Base-by-base conservation (phyloP, 1,140 invertebrate genomes). In the Triops cancriformis region DNA sequence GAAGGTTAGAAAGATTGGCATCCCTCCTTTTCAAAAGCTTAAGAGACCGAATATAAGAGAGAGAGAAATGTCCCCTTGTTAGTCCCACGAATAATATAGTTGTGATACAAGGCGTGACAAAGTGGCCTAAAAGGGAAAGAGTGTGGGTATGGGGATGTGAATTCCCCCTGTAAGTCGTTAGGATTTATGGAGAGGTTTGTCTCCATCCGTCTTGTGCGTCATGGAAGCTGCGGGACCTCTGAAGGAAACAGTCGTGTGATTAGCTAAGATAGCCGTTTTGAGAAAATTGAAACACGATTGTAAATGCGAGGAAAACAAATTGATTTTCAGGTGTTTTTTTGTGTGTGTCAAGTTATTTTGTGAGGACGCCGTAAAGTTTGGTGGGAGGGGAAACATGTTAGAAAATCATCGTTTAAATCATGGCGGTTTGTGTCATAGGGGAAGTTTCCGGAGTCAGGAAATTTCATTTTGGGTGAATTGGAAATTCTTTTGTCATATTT, bases 41-140 rank as follows among this genome's bases (percentile, higher is more conserved):
- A n/a, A 45, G 14, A 9, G 14, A 64, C 18, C 51, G 18, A 64
- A 23, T 5, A 18, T 18, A 45, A 45, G 18, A 18, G 18, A 64
- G 51, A 64, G 51, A 64, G 23, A 64, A n/a, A 64, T n/a, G 51
- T n/a, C 51, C 14, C 51, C 51, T 64, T 64, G 51, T 64, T 64
- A 64, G 51, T 64, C 51, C 31, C 51, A 64, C 3, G 51, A 18
- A 64, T 64, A 64, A 64, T 64, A 64, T 64, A 64, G 51, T n/a
- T 64, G 51, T 64, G 51, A 64, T 64, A 64, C 51, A 64, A 64
- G 51, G 51, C 51, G 51, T 64, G 51, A 64, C 51, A 64, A 64
- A 64, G 51, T 6, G 51, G 9, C 51, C 51, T 64, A 64, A 64
- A 64, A 64, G 51, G 51, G 14, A 37, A 37, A 37, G 7, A 64